Base-by-base conservation (phyloP, 1,140 invertebrate genomes). In the Macrosteles quadrilineatus region DNA sequence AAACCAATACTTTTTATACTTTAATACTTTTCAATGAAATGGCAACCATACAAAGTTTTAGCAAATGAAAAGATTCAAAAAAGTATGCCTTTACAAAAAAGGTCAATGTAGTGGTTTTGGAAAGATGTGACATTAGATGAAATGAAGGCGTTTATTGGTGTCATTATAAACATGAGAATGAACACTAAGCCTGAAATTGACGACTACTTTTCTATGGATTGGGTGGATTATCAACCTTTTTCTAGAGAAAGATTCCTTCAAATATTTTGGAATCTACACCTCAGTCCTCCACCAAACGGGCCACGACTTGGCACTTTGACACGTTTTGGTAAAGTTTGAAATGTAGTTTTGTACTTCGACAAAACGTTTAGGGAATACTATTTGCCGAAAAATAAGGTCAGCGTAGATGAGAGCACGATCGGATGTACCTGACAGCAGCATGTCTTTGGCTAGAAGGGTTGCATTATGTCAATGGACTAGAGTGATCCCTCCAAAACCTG, bases 321-420 rank as follows among this genome's bases (percentile, higher is more conserved):
- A 36, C 40, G 64, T 29, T 47, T 12, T 45, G 64, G 43, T 23
- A 67, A 67, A 27, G n/a, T 67, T 2, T 12, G 64, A 2, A 67
- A 47, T 27, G 43, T 64, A 2, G 62, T 64, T 4, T 2, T 27
- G 17, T 64, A 64, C 23, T 23, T 67, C 1, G 36, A 67, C 21
- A 47, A 67, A 17, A 69, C 64, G 30, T 69, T 64, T 25, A 55
- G 40, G 25, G 32, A 69, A 55, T 65, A 69, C 29, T 69, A 64
- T 30, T n/a, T 50, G 2, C 68, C 68, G 17, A 11, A 63, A 2
- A 64, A 64, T 21, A 23, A 59, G 12, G 32, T 69, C 14, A 40
- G 29, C 19, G 25, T 69, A 11, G 68, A 69, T 65, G 68, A 69
- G 40, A 62, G 57, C 29, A 69, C 68, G 3, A 19, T 69, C 6